phyloP scores from a whole-genome alignment of 53 echinoderm and acorn worm species.

The Holothuria scabra region DNA sequence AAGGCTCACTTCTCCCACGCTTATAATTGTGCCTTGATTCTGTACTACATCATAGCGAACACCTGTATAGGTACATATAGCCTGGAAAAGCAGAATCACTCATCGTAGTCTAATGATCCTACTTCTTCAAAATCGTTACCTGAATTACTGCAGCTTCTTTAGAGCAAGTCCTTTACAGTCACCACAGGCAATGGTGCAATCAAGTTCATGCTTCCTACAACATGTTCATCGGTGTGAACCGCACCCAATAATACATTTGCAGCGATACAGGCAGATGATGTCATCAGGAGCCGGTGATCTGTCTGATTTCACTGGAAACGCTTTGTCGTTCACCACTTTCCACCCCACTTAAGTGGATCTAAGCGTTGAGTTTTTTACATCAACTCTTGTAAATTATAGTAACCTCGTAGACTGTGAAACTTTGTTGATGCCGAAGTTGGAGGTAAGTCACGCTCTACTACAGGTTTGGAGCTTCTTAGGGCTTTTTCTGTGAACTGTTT shows the following conservation, averaged over 20 bases:
- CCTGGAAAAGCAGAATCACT: too few species aligned
- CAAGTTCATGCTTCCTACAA: conserved; percentile 46
- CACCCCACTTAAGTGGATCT: conserved; percentile 67
- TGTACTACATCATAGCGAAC: conserved; percentile 58
- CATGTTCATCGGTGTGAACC: conserved; percentile 43
- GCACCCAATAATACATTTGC: conserved; percentile 63
- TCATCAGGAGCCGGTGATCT: conserved; percentile 50
- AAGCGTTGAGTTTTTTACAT: conserved; percentile 13
- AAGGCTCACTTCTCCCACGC: too few species aligned
- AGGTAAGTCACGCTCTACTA: conserved; percentile 36
- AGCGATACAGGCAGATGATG: conserved; percentile 48
- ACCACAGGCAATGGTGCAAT: conserved; percentile 51
- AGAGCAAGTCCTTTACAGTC: conserved; percentile 36
- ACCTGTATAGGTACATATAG: conserved; percentile 13
- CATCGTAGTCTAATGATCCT: too few species aligned
- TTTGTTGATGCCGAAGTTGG: conserved; percentile 65
- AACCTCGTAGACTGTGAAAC: conserved; percentile 61
- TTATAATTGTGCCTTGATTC: too few species aligned
- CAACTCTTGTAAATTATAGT: conserved; percentile 60
- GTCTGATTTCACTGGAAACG: conserved; percentile 53
- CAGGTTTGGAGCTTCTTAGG: conserved; percentile 27
- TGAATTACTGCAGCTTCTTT: too few species aligned
- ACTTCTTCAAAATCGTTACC: too few species aligned
- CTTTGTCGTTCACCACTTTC: conserved; percentile 12
- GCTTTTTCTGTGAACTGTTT: conserved; percentile 53